Base-by-base conservation (phyloP, 1,140 invertebrate genomes). In the Atta texana region DNA sequence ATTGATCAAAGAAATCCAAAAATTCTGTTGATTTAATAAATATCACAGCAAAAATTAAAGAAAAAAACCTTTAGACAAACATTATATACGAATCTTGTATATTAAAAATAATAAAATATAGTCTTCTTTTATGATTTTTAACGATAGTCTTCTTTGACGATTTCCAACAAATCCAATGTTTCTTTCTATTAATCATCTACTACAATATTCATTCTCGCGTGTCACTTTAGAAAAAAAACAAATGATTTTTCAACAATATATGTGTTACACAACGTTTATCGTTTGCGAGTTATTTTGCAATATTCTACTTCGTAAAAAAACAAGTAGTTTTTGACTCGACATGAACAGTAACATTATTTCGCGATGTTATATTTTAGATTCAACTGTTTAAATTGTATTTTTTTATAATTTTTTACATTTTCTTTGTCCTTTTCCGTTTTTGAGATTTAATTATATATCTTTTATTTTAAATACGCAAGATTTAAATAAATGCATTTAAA, bases 221-320 rank as follows among this genome's bases (percentile, higher is more conserved):
- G 39, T 51, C 8, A 63, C 12, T 18, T 5, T 3, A 49, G 8
- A 84, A 85, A 78, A 28, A 82, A 64, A 75, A 61, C 61, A 31
- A 53, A 63, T 10, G 39, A 89, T 78, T 88, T 82, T 69, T 76
- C 51, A 21, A 0, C 12, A 68, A 61, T 53, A 53, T 53, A 16
- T 21, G 24, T 24, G 59, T 88, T 88, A 64, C 68, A 57, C 74
- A 87, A 87, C 57, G 44, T 88, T 87, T 88, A 74, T 49, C 28
- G 39, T 74, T 63, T 55, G 31, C 63, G 1, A 88, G 18, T 69
- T 87, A 55, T 68, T n/a, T 14, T 63, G 39, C 44, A 63, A 31
- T 31, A 49, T 63, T 85, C 39, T 44, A 44, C 51, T n/a, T 51
- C 31, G 14, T n/a, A 18, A 44, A 57, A 39, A 72, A 66, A 31